Evolutionary conservation across 2,888 invertebrate species (phyloP).

Genomic region (Monochamus alternatus): DNA sequence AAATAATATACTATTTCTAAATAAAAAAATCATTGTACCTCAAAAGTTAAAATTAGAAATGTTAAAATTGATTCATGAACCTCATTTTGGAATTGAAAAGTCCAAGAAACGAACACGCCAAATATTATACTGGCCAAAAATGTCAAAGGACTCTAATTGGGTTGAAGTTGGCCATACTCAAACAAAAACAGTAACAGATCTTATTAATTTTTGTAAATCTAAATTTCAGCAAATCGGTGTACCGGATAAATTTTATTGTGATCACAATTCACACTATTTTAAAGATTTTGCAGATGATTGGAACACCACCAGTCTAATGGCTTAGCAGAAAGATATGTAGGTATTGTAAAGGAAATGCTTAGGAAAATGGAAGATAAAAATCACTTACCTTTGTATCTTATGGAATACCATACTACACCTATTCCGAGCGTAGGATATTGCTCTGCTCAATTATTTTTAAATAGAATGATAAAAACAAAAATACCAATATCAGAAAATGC

Average conservation of each 20-base stretch:
- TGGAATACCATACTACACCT: slow-evolving; percentile 7
- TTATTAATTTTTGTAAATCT: slow-evolving; percentile 40
- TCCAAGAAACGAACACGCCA: slow-evolving; percentile 47
- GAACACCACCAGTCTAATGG: slow-evolving; percentile 38
- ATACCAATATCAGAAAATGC: slow-evolving; percentile 20
- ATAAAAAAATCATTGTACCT: slow-evolving; percentile 50
- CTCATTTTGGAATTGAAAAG: slow-evolving; percentile 58
- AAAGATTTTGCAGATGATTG: slow-evolving; percentile 39
- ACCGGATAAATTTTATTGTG: slow-evolving; percentile 46
- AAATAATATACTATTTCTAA: slow-evolving; percentile 19
- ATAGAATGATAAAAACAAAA: slow-evolving; percentile 21
- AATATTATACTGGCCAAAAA: slow-evolving; percentile 55
- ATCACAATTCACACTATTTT: slow-evolving; percentile 48
- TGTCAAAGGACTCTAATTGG: slow-evolving; percentile 47
- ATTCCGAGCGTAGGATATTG: slow-evolving; percentile 5
- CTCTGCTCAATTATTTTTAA: slow-evolving; percentile 15
- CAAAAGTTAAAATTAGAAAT: slow-evolving; percentile 41
- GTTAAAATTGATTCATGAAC: slow-evolving; percentile 52
- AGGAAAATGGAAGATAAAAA: not conserved
- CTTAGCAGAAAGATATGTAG: slow-evolving; percentile 22
- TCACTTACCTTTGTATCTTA: not conserved
- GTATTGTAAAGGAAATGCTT: slow-evolving; percentile 1
- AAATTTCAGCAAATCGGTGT: slow-evolving; percentile 48
- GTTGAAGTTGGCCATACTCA: slow-evolving; percentile 35
- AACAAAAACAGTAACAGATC: slow-evolving; percentile 30